Base-by-base conservation (phyloP, 2,888 invertebrate species). In the Plusia festucae region DNA sequence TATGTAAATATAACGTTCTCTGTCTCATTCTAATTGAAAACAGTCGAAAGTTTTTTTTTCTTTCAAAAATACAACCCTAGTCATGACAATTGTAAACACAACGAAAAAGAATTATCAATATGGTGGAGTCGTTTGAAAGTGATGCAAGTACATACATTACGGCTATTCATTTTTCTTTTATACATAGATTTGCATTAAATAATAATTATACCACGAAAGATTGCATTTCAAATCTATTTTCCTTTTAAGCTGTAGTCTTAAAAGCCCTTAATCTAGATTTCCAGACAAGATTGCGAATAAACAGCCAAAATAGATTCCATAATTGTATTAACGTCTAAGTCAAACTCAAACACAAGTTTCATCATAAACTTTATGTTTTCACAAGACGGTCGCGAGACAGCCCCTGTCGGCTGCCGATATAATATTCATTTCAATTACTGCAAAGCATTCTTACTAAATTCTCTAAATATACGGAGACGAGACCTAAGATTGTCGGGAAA, bases 391-490 rank as follows among this genome's bases (percentile, higher is more conserved):
- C 15, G 18, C 18, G 18, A 56, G 60, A 70, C 59, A 40, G 57
- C 32, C 65, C 44, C 70, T 71, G 79, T 59, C 68, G 60, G 60
- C 53, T n/a, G 6, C 40, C 22, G 78, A 78, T 81, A 81, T 65
- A 73, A 78, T 72, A 79, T 81, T 77, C 55, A 75, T 60, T 68
- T 68, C 53, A 54, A 62, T 71, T 68, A 40, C 66, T 60, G 66
- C 59, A 51, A n/a, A 15, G 65, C 55, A 53, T 67, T 57, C 57
- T 65, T 58, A 52, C 44, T n/a, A 18, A 53, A 65, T 40, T 65
- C 34, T n/a, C 34, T 53, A 20, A 53, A 55, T 56, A n/a, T 64
- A 44, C n/a, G 11, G 9, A 20, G 46, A 11, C 6, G 20, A 20
- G 18, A 20, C 2, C 46, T 20, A 11, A 2, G 20, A 49, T 49